These are phyloP conservation scores for Manduca sexta DNA, from an alignment of 1,140 invertebrate species.

Conservation along the genomic window DNA sequence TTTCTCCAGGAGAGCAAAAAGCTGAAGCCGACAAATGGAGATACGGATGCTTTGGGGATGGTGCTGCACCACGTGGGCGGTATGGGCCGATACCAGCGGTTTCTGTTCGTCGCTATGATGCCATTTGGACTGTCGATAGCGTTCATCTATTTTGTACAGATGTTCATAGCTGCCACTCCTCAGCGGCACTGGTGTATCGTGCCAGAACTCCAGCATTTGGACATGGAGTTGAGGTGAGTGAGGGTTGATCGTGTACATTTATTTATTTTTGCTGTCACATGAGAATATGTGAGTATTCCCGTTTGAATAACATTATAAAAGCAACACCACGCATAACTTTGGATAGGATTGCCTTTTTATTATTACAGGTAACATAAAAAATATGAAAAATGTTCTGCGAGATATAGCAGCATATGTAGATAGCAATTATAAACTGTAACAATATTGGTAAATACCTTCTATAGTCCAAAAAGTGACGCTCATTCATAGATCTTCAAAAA, in stretches of 20 bases:
- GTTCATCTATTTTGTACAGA: constrained; percentile 81
- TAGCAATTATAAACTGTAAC: too few species aligned
- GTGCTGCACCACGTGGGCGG: constrained; percentile 77
- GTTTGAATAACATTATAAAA: too few species aligned
- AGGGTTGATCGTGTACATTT: background rate
- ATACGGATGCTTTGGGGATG: constrained; percentile 74
- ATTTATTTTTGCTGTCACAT: too few species aligned
- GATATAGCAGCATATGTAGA: too few species aligned
- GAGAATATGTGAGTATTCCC: too few species aligned
- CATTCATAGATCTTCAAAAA: too few species aligned
- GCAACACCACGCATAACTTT: too few species aligned
- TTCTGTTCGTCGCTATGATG: constrained; percentile 75
- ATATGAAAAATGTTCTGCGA: too few species aligned
- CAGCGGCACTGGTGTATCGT: constrained; percentile 77
- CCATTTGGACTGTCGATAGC: constrained; percentile 75
- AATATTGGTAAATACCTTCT: too few species aligned
- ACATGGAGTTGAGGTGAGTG: constrained; percentile 38
- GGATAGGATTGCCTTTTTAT: too few species aligned
- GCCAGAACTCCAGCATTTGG: constrained; percentile 66
- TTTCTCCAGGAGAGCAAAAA: constrained; percentile 34
- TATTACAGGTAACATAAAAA: too few species aligned
- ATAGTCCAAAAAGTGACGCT: too few species aligned
- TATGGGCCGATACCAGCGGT: constrained; percentile 79
- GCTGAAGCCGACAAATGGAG: constrained; percentile 37
- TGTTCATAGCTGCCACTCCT: constrained; percentile 77